phyloP scores from a whole-genome alignment of 2,797 vertebrate species.

The Hephaestus fuliginosus region DNA sequence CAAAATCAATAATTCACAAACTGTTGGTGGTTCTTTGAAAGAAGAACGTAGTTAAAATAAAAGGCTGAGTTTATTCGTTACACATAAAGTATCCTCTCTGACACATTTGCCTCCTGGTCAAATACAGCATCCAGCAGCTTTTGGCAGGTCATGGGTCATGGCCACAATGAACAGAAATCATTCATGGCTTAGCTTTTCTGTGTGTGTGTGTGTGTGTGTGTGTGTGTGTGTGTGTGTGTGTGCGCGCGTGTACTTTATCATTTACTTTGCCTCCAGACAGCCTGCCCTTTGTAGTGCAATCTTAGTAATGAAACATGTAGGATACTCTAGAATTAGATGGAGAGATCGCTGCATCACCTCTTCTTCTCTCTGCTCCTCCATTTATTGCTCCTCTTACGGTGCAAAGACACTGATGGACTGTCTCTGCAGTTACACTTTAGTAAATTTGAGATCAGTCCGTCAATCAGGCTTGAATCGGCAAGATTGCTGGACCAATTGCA shows the following conservation, averaged over 20 bases:
- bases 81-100: conserved; percentile 41
- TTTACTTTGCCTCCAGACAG: conserved; percentile 45
- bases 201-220: conserved; percentile 16
- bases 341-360: conserved; percentile 27
- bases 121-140: conserved; percentile 40
- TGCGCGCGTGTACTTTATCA: conserved; percentile 39
- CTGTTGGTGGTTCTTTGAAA: conserved; percentile 13
- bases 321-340: conserved; percentile 63
- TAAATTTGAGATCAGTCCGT: conserved; percentile 45
- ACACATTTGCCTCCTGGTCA: conserved; percentile 42
- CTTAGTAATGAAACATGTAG: conserved; percentile 76
- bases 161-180: conserved; percentile 41
- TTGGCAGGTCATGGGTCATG: conserved; percentile 53
- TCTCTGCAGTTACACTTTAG: conserved; percentile 50
- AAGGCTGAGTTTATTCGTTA: conserved; percentile 27
- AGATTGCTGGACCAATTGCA: conserved; percentile 19
- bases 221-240: neutral
- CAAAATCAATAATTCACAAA: conserved; percentile 33
- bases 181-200: conserved; percentile 18
- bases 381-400: conserved; percentile 59
- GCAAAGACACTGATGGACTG: conserved; percentile 48
- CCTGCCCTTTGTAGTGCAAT: conserved; percentile 65
- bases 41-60: conserved; percentile 2
- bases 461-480: conserved; percentile 12
- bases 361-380: conserved; percentile 34